Percentiles rank a stretch among this genome's conserved stretches.
Evolutionary conservation across 1,140 invertebrate species (phyloP).

Genomic region (Panulirus ornatus): DNA sequence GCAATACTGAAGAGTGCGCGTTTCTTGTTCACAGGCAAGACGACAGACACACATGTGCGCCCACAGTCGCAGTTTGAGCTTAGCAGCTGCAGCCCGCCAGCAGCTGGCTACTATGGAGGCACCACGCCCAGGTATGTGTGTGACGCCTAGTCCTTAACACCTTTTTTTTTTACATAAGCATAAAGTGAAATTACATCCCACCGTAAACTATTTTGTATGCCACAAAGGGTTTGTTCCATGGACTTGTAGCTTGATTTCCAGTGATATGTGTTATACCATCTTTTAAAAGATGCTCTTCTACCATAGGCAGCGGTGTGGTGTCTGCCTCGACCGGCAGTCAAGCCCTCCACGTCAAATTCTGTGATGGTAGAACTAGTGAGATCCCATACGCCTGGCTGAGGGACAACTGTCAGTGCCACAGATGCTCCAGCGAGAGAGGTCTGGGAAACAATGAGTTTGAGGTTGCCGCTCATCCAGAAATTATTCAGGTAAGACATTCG

Average conservation of each 20-base stretch:
- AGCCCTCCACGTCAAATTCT: slow-evolving; percentile 40
- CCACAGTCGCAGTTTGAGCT: slow-evolving; percentile 49
- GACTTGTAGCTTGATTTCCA: neutral
- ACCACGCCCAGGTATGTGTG: slow-evolving; percentile 24
- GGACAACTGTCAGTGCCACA: slow-evolving; percentile 57
- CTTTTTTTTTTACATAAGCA: too few species aligned
- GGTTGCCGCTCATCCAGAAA: slow-evolving; percentile 31
- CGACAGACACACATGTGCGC: slow-evolving; percentile 20
- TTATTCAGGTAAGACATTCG: slow-evolving; percentile 60
- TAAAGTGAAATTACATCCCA: too few species aligned
- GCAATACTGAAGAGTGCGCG: neutral
- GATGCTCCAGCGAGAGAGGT: neutral
- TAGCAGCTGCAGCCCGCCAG: slow-evolving; percentile 35
- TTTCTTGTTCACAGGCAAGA: slow-evolving; percentile 22
- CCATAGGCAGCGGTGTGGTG: slow-evolving; percentile 28
- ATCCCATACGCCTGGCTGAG: slow-evolving; percentile 52
- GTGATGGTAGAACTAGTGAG: slow-evolving; percentile 30
- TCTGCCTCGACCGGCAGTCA: slow-evolving; percentile 18
- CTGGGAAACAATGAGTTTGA: slow-evolving; percentile 26
- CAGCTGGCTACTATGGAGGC: slow-evolving; percentile 27
- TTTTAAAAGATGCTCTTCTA: neutral
- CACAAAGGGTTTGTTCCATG: neutral
- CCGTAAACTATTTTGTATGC: too few species aligned
- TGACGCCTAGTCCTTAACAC: too few species aligned
- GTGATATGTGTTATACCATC: neutral